Evolutionary conservation across 1,140 invertebrate species (phyloP), one percentile per base, ranked within the genome.

Genomic region (Drosophila neocordata): DNA sequence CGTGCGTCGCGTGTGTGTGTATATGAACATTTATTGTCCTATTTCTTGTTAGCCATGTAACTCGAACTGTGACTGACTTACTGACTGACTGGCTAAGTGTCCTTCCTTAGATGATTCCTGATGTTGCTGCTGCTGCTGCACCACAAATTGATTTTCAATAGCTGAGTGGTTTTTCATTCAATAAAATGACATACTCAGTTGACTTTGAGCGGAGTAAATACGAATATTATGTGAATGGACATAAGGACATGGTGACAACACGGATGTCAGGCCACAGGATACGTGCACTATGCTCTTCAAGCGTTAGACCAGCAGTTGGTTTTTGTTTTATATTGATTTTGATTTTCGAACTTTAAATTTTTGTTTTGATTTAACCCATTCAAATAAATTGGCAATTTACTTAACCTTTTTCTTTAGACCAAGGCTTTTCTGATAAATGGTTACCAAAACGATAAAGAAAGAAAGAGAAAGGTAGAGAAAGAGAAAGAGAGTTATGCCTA

Each of bases 151-250:
- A 88, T 88, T 88, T 88, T 88, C 83, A 89, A 88, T 88, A 88
- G 83, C 83, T 83, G 83, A 88, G 83, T 88, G 83, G 76, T 89
- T 88, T 79, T 83, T 83, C 79, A 88, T 88, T 88, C 79, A 88
- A 88, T 88, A 83, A 88, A 83, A 78, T 88, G 83, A 78, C 78
- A 87, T 82, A 88, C 82, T 79, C 82, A 73, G 78, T 72, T 87
- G 72, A 78, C 70, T 74, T 68, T 63, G 56, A 77, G 34, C 73
- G 48, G 61, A 73, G 66, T 66, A 69, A 48, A 48, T 18, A 20
- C 18, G 41, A 48, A 48, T 48, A 48, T 11, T 15, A 20, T 48
- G 41, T 31, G 27, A 6, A 31, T 31, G 27, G 2, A 31, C 27
- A 31, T 3, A 15, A 18, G 15, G 15, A 48, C 41, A 48, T 6